Evolutionary conservation across 2,797 vertebrate species (phyloP).

Genomic region (Leptoclinus maculatus): DNA sequence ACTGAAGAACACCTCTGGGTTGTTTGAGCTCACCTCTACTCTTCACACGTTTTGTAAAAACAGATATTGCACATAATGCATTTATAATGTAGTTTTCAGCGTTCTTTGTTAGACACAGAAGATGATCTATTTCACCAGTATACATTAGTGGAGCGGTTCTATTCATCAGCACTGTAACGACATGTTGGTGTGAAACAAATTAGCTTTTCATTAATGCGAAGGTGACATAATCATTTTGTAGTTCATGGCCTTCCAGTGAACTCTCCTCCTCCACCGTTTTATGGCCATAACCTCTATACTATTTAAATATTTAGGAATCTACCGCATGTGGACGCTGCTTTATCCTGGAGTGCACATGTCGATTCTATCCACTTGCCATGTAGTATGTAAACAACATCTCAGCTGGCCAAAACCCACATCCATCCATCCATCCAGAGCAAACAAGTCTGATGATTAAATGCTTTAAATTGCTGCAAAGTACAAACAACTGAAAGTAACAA

Average conservation of each 20-base stretch:
- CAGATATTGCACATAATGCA: neutral
- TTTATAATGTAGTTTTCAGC: neutral
- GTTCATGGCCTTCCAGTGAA: neutral
- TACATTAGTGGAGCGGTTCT: neutral
- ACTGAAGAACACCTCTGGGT: neutral
- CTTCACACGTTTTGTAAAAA: neutral
- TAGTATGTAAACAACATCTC: neutral
- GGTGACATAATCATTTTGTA: neutral
- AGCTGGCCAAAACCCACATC: neutral
- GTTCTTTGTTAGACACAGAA: neutral
- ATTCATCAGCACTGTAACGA: too few relatives aligned
- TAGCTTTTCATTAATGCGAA: too few relatives aligned
- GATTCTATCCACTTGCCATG: neutral
- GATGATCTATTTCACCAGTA: neutral
- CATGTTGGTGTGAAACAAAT: too few relatives aligned
- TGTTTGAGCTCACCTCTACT: neutral
- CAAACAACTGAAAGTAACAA: neutral
- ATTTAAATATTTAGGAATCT: neutral
- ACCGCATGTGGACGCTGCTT: neutral
- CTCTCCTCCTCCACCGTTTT: neutral
- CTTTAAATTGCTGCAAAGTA: neutral
- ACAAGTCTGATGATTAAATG: neutral
- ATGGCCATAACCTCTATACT: neutral
- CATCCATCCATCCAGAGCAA: neutral
- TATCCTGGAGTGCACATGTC: neutral